phyloP scores from a whole-genome alignment of 2,113 vertebrate genomes.

The Brienomyrus brachyistius region DNA sequence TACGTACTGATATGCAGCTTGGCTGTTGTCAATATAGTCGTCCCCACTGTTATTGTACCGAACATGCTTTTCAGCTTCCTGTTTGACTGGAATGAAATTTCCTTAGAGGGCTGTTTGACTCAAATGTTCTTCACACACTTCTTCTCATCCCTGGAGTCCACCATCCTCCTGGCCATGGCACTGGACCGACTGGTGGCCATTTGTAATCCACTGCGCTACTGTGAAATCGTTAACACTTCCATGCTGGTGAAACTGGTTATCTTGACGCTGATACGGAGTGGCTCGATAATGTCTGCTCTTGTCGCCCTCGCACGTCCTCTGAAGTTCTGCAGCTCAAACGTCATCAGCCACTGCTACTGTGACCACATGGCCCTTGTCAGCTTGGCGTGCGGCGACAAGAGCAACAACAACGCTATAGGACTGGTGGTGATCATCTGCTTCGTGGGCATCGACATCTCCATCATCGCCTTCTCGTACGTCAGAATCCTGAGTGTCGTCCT shows the following conservation, averaged over 20 bases:
- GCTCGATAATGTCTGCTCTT: conserved; percentile 49
- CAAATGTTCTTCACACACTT: conserved; percentile 75
- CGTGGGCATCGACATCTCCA: conserved; percentile 57
- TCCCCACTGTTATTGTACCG: conserved; percentile 49
- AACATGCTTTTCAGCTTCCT: conserved; percentile 54
- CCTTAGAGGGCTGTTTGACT: conserved; percentile 52
- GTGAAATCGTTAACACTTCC: conserved; percentile 32
- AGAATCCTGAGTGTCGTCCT: conserved; percentile 52
- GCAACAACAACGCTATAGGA: conserved; percentile 35
- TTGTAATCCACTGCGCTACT: conserved; percentile 60
- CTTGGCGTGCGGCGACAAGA: conserved; percentile 51
- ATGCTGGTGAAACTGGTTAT: conserved; percentile 40
- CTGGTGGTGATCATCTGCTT: conserved; percentile 58
- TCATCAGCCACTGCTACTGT: conserved; percentile 60
- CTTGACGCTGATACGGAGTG: conserved; percentile 53
- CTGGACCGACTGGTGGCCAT: conserved; percentile 64
- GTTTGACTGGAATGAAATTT: conserved; percentile 45
- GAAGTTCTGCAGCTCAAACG: conserved; percentile 50
- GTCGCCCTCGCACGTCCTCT: conserved; percentile 53
- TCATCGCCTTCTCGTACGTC: conserved; percentile 59
- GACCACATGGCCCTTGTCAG: conserved; percentile 69
- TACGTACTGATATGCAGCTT: conserved; percentile 60
- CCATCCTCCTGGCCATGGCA: conserved; percentile 62
- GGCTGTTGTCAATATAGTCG: conserved; percentile 52
- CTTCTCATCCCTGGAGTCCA: conserved; percentile 60